Evolutionary conservation across 2,797 vertebrate species (phyloP), one percentile per base, ranked within the genome.

Genomic region (Pseudomugil tenellus): DNA sequence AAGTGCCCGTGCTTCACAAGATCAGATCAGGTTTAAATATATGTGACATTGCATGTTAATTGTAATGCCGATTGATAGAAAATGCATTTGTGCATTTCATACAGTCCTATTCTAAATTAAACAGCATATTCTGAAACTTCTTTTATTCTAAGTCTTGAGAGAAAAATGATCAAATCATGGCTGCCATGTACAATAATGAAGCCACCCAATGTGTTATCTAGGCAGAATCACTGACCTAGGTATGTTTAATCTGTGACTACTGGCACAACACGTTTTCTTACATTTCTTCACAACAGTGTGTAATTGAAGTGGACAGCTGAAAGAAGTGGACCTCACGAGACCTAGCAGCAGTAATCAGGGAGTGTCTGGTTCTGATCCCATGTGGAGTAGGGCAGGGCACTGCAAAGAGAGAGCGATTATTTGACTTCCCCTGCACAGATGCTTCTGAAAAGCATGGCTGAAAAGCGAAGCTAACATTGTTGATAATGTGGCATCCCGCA

Each of bases 331-430:
- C 74, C 84, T 80, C 77, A 41, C 8, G 78, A 84, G 74, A 81
- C 58, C 35, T 32, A 37, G 72, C 52, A 76, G 70, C 63, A 69
- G 80, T 82, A 87, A 90, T 87, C 79, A 85, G 72, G 73, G 78
- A 69, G 75, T 68, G 79, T 76, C 77, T 85, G 76, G 72, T 80
- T 86, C 80, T 84, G 77, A 72, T 76, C 87, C 76, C 76, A 62
- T 41, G 65, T 76, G 83, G 57, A 80, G 67, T 32, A 25, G 41
- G 25, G 34, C 58, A 67, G 77, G 75, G 74, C 74, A 69, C 68
- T 55, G 71, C 70, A 74, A 77, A 77, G 73, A 67, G 61, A 70
- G 61, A 68, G 76, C 77, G 55, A 80, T 89, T 84, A 85, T 67
- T 71, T 53, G 67, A 66, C 64, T 72, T 67, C 59, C 68, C 66